Evolutionary conservation across 2,888 invertebrate species (phyloP), one percentile per base, ranked within the genome.

Genomic region (Synergus umbraculus): DNA sequence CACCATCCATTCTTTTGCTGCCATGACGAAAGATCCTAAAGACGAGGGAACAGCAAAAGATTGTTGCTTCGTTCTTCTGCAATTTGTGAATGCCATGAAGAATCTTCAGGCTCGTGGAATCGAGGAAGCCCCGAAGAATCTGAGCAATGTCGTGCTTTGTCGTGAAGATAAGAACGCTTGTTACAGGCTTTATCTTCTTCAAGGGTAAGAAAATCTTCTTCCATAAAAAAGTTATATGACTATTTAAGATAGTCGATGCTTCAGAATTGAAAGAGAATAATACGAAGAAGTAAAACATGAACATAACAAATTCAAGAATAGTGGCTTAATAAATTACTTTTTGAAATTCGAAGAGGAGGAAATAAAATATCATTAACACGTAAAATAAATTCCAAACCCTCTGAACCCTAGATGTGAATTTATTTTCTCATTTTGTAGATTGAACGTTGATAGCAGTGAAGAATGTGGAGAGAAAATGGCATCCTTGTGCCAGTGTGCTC

Each of bases 31-130:
- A 90, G 93, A 94, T 29, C 49, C 85, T n/a, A 88, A 88, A 63
- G 93, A 93, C 85, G 94, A 94, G 82, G 93, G 93, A 22, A 92
- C 92, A 86, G 93, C 93, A 82, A 93, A 94, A 69, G 97, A 97
- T 85, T 95, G 96, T 64, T 95, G 95, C 83, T 96, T 97, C 90
- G 94, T 97, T 84, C 94, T 97, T 93, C 93, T 97, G 78, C 97
- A 97, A 88, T 93, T 97, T 81, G 95, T 97, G 43, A 97, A 96
- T 85, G 96, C 96, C 0, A 92, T 97, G 85, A 97, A 97, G 90
- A 96, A 95, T 88, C 93, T 97, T 41, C 97, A 97, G 91, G 96
- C 96, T 0, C 95, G 96, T 85, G 97, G 97, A 1, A 95, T 96
- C 41, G 97, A 97, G 89, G 97, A 97, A 87, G 93, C 96, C 54